phyloP scores from a whole-genome alignment of 1,140 invertebrate genomes.

The Drosophila chauvacae region DNA sequence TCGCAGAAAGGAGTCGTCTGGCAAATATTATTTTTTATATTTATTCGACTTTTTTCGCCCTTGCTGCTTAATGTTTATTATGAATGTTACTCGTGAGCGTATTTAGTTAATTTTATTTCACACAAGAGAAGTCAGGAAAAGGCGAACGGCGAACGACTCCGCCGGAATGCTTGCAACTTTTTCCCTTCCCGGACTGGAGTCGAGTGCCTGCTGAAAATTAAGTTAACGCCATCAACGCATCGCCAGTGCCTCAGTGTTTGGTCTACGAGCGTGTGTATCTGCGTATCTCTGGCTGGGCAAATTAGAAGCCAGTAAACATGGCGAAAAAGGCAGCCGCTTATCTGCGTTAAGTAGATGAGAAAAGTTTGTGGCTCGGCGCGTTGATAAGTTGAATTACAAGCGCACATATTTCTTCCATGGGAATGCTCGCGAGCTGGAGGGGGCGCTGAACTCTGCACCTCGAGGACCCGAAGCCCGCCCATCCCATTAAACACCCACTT shows the following conservation, averaged over 20 bases:
- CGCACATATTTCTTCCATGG: slow-evolving; percentile 64
- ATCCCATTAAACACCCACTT: background rate
- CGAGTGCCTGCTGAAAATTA: slow-evolving; percentile 73
- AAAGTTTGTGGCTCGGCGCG: slow-evolving; percentile 75
- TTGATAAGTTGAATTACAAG: slow-evolving; percentile 81
- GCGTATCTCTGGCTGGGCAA: slow-evolving; percentile 52
- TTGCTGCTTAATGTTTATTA: slow-evolving; percentile 84
- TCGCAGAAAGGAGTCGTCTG: slow-evolving; percentile 82
- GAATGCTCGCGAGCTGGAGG: slow-evolving; percentile 22
- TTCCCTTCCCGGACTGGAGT: slow-evolving; percentile 36
- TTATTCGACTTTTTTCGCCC: slow-evolving; percentile 75
- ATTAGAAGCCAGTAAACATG: slow-evolving; percentile 78
- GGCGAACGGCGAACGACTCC: slow-evolving; percentile 24
- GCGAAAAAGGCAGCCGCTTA: slow-evolving; percentile 68
- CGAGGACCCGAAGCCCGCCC: background rate
- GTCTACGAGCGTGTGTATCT: slow-evolving; percentile 16
- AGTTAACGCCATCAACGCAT: slow-evolving; percentile 79
- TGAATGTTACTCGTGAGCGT: slow-evolving; percentile 84
- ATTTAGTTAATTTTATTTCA: slow-evolving; percentile 85
- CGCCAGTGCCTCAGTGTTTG: slow-evolving; percentile 50
- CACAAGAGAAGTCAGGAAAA: slow-evolving; percentile 77
- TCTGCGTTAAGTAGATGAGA: slow-evolving; percentile 82
- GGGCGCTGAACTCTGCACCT: slow-evolving; percentile 3
- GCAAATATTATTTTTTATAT: slow-evolving; percentile 84
- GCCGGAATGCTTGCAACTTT: slow-evolving; percentile 33